Evolutionary conservation across 1,140 invertebrate species (phyloP), one percentile per base, ranked within the genome.

Genomic region (Ceratitis capitata): DNA sequence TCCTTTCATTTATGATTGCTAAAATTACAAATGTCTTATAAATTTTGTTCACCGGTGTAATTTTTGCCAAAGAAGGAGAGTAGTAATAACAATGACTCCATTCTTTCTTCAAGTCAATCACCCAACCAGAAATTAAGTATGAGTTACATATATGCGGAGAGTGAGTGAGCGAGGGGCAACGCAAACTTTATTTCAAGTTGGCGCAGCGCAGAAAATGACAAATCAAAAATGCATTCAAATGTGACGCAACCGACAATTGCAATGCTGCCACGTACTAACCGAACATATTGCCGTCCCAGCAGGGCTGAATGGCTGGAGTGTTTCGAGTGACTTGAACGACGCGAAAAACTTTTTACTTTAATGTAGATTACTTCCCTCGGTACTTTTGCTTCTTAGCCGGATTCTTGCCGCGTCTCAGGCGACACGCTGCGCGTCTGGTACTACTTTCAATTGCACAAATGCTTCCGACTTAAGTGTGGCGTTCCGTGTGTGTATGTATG

Each of bases 191-290:
- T 45, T 26, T 78, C 35, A 78, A 78, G 39, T 83, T 83, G 82
- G 47, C 82, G 82, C 82, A 51, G 82, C 82, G 32, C 16, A 53
- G 16, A 47, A 35, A 56, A 83, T 56, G 82, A 83, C 51, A 56
- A 83, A 83, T 83, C 82, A 83, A 83, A 83, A 83, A 35, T 47
- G 82, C 82, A 83, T 83, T 83, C 82, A 83, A 83, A 83, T 83
- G 51, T 26, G 47, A 53, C 82, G 49, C 82, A 51, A 42, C n/a
- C 69, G 69, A 42, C 39, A 45, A 45, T 78, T 78, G n/a, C 69
- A 78, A 9, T 10, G 19, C 35, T 19, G 9, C 23, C 23, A 45
- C 39, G n/a, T 47, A 45, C n/a, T 23, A 45, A 47, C n/a, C 69
- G 35, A 45, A 78, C 39, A 45, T 78, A 78, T 78, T 78, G 69